A percentile compares a stretch with the other conserved stretches of the same genome.
phyloP scores from a whole-genome alignment of 2,113 vertebrate genomes.

The Notothenia coriiceps region DNA sequence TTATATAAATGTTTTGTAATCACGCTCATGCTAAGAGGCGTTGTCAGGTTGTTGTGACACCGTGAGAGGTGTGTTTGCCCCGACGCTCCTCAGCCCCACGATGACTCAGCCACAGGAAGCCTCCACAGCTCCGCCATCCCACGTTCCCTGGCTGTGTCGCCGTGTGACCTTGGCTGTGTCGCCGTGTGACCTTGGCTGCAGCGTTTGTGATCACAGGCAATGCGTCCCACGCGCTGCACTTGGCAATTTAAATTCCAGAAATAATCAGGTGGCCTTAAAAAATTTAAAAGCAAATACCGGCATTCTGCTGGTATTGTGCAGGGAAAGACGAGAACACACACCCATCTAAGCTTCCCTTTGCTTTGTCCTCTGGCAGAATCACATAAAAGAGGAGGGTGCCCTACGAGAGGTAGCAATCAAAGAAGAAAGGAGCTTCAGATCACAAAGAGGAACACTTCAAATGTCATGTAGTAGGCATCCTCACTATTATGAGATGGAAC shows the following conservation, averaged over 20 bases:
- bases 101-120: conserved; percentile 79
- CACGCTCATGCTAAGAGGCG: conserved; percentile 19
- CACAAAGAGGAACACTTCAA: conserved; percentile 72
- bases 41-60: conserved; percentile 56
- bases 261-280: conserved; percentile 70
- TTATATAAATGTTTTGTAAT: conserved; percentile 58
- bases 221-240: conserved; percentile 63
- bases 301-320: conserved; percentile 38
- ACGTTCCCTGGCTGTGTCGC: conserved; percentile 64
- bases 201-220: conserved; percentile 56
- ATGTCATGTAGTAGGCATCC: conserved; percentile 72
- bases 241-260: conserved; percentile 77
- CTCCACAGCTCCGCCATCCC: conserved; percentile 66
- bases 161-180: conserved; percentile 72
- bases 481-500: conserved; percentile 73
- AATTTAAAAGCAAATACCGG: conserved; percentile 8
- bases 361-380: conserved; percentile 45
- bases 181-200: conserved; percentile 61
- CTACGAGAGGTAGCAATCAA: conserved; percentile 67
- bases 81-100: conserved; percentile 33
- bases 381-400: conserved; percentile 36
- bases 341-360: conserved; percentile 13
- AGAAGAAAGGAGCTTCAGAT: conserved; percentile 69
- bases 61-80: conserved; percentile 53
- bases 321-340: conserved; percentile 25